Evolutionary conservation across 2,888 invertebrate species (phyloP).

Genomic region (Alentia gelatinosa): DNA sequence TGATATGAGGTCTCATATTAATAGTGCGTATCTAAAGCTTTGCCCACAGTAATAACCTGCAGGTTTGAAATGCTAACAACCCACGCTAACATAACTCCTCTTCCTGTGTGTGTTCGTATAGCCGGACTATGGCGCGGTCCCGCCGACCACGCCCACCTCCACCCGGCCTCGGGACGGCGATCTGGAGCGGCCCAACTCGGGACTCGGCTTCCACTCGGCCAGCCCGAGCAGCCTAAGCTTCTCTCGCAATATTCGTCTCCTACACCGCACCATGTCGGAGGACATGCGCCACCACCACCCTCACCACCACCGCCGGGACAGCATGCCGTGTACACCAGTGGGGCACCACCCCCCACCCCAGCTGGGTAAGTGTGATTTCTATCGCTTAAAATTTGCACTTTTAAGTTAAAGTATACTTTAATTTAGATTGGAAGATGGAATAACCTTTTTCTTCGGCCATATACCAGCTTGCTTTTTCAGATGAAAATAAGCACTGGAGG

Average conservation of each 20-base stretch:
- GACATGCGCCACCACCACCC: slow-evolving; percentile 77
- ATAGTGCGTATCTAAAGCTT: too few species aligned
- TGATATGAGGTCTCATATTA: too few species aligned
- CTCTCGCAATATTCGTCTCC: slow-evolving; percentile 69
- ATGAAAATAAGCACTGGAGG: too few species aligned
- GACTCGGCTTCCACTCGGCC: slow-evolving; percentile 67
- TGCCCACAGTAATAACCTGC: too few species aligned
- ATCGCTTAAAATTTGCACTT: neutral
- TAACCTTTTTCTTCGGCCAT: too few species aligned
- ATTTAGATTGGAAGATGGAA: too few species aligned
- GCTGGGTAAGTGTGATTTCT: slow-evolving; percentile 57
- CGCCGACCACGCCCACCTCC: slow-evolving; percentile 29
- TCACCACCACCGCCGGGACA: slow-evolving; percentile 77
- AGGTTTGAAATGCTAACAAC: too few species aligned
- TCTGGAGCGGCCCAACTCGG: neutral
- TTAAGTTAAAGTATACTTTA: too few species aligned
- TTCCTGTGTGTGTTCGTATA: neutral
- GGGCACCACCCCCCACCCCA: slow-evolving; percentile 57
- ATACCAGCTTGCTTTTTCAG: too few species aligned
- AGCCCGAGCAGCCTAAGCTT: neutral
- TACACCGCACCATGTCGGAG: slow-evolving; percentile 80
- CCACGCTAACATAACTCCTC: neutral
- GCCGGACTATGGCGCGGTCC: slow-evolving; percentile 12
- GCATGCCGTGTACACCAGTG: slow-evolving; percentile 72
- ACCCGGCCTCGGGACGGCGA: neutral